Evolutionary conservation across 1,140 invertebrate species (phyloP), one percentile per base, ranked within the genome.

Genomic region (Bombus turneri): DNA sequence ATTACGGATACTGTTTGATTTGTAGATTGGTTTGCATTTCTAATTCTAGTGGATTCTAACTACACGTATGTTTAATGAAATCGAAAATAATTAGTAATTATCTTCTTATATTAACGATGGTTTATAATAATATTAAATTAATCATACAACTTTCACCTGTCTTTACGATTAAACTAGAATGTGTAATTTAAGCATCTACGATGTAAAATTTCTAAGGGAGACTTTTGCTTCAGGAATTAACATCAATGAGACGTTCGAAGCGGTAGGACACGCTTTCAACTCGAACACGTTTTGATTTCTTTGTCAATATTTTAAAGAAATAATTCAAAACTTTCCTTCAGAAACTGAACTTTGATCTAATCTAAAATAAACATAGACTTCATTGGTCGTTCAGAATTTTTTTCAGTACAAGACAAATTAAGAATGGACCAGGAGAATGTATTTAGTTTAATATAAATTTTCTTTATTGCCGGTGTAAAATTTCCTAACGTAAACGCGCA

Each of bases 241-340:
- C 18, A 53, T 53, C 18, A 5, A 53, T 53, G 18, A 53, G 6
- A 0, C 18, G 18, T 53, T 53, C 18, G 0, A 53, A 53, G 18
- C 3, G 22, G 1, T 8, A 53, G 2, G 18, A 53, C 5, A 53
- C 6, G 47, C 6, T 53, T 0, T 0, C 47, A 18, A 18, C 0
- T 6, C 2, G 47, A 53, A 8, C 47, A 22, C 6, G 18, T 53
- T 22, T 8, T 8, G 0, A 53, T 53, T 53, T 8, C 47, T 53
- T 53, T 22, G 0, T 53, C 18, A 53, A 22, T 5, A 22, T 53
- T 53, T 8, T 53, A 18, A 6, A 8, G 1, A 53, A 22, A 2
- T 8, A 53, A 53, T 53, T 53, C 5, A 8, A 2, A 22, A 53
- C 22, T 1, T 5, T 22, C 0, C 18, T 2, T 53, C 47, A 22